A percentile compares a stretch with the other conserved stretches of the same genome.
Conservation (phyloP, 1,140 invertebrate genomes). For the Drosophila ficusphila region DNA sequence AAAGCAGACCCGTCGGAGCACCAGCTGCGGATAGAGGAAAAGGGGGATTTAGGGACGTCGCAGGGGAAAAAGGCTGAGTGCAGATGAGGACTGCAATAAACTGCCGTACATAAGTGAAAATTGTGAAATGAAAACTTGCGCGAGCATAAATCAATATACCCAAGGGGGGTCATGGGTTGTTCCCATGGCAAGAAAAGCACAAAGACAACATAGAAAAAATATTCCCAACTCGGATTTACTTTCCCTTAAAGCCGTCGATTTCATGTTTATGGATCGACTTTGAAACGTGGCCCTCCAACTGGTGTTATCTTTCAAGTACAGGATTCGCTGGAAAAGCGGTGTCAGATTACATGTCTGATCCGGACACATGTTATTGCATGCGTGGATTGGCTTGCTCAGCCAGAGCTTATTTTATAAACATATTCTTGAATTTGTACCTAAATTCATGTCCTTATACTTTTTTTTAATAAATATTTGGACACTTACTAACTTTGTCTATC, state of each 20-base stretch:
- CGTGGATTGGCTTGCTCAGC: background rate
- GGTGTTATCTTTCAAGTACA: background rate
- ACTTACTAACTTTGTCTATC: too few species aligned
- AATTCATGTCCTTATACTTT: too few species aligned
- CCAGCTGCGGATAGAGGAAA: background rate
- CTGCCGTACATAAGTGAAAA: conserved; percentile 53
- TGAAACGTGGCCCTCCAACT: background rate
- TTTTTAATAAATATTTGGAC: too few species aligned
- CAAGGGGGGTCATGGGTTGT: conserved; percentile 14
- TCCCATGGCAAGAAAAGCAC: background rate
- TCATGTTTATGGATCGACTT: conserved; percentile 1
- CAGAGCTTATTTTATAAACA: conserved; percentile 21
- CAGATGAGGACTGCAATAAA: conserved; percentile 58
- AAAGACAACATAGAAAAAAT: background rate
- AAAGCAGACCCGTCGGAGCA: conserved; percentile 6
- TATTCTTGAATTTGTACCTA: conserved; percentile 2
- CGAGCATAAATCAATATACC: conserved; percentile 74
- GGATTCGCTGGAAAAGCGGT: conserved; percentile 2
- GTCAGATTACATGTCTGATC: conserved; percentile 40
- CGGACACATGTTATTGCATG: conserved; percentile 21
- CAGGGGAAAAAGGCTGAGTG: conserved; percentile 18
- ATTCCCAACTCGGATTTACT: conserved; percentile 12
- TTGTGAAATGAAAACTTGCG: conserved; percentile 65
- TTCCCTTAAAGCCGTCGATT: background rate
- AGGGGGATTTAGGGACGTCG: background rate